These are phyloP conservation scores for Trichonephila clavipes DNA, from an alignment of 1,140 invertebrate genomes.

Conservation along the genomic window DNA sequence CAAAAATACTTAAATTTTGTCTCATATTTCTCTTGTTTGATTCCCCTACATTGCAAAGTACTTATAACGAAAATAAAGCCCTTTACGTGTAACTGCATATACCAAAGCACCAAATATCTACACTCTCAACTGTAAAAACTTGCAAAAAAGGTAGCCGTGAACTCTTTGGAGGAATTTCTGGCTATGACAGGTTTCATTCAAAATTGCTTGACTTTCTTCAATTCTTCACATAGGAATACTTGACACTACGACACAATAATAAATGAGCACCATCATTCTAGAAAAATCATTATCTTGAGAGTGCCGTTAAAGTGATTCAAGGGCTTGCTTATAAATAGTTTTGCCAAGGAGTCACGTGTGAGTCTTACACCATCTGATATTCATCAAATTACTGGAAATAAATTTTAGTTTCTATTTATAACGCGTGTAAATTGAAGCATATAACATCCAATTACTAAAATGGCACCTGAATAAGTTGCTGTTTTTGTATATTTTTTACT, in stretches of 20 bases:
- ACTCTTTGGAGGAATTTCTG: neutral
- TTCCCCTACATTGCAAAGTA: no score
- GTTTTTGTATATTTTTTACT: neutral
- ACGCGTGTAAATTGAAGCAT: neutral
- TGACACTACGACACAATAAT: conserved; percentile 54
- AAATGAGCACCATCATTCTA: conserved; percentile 33
- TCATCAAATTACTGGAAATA: conserved; percentile 31
- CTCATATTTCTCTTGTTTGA: no score
- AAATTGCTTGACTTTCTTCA: neutral
- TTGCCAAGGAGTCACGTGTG: neutral
- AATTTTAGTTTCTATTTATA: conserved; percentile 18
- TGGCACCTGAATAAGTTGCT: neutral
- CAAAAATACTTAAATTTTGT: no score
- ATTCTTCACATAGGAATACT: conserved; percentile 27
- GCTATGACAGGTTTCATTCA: conserved; percentile 3
- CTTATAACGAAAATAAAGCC: no score
- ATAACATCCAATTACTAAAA: neutral
- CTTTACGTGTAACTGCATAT: no score
- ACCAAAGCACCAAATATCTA: no score
- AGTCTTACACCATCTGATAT: conserved; percentile 10
- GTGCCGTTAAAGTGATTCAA: conserved; percentile 54
- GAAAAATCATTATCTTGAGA: conserved; percentile 57
- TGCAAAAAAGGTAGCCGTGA: neutral
- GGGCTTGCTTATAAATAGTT: conserved; percentile 58
- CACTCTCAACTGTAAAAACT: no score